Base-by-base conservation (phyloP, 2,113 vertebrate genomes). In the Arvicanthis niloticus region DNA sequence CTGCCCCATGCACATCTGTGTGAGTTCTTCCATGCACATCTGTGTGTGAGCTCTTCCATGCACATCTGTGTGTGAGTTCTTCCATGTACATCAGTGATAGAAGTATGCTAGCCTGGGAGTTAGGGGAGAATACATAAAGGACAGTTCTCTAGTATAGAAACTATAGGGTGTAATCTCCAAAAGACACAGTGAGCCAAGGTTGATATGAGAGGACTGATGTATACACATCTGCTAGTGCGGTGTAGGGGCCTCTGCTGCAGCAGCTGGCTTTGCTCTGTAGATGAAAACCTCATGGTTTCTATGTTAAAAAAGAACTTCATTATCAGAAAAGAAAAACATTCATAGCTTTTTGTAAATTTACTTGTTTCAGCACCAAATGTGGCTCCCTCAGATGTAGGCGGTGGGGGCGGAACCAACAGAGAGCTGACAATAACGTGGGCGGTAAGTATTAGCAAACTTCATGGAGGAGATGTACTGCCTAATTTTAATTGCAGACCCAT, bases 351-450 rank as follows among this genome's bases (percentile, higher is more conserved):
- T 80, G 45, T 56, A 24, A 78, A 1, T 98, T 95, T 95, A 94
- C 96, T 97, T 99, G 91, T 97, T 98, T 98, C 98, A 99, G 99
- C 98, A 98, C 99, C 99, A 97, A 99, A 99, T 96, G 99, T 99
- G 98, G 99, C 99, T 97, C 99, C 99, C 94, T 99, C 99, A 81
- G 99, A 99, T 96, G 99, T 99, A 5, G 98, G 99, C 80, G 99
- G 99, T 92, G 99, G 99, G 0, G 99, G 99, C 40, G 99, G 99
- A 96, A 99, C 98, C 80, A 99, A 99, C 97, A 98, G 99, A 96
- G 99, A 99, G 92, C 98, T 99, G 98, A 99, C 99, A 91, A 99
- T 99, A 98, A 99, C 99, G 0, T 99, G 99, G 99, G 99, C 99
- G 98, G 99, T 99, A 98, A 65, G 99, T 99, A 96, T 80, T 53